Evolutionary conservation across 2,888 invertebrate species (phyloP), one percentile per base, ranked within the genome.

Genomic region (Gymnosoma rotundatum): DNA sequence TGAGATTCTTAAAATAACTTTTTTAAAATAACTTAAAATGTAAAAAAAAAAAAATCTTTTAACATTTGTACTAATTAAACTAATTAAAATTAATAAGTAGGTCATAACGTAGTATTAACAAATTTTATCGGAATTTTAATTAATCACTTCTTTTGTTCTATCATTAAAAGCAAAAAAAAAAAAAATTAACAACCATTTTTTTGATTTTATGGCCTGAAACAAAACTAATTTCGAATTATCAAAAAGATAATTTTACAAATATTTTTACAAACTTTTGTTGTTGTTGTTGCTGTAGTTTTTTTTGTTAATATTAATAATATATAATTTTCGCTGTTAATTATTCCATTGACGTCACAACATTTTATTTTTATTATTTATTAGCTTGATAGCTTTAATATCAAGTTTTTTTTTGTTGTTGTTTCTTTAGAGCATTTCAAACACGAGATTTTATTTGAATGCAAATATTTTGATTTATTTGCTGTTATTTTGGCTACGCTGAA

Each of bases 311-410:
- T 38, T 60, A 10, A n/a, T 80, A 80, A 63, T 61, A 50, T 58
- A 58, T 58, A 66, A 38, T 63, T 36, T 67, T 54, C 38, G 12
- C 61, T 18, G 69, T 73, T 84, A 80, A 84, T 84, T 80, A 84
- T 84, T 73, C 58, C 16, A 78, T 80, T 84, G 83, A 84, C 83
- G 83, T 84, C 83, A 84, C 21, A 69, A 50, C 14, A 76, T 50
- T 80, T 69, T 42, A 48, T 66, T 56, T 66, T 32, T 32, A 32
- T 32, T 32, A 32, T 32, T 32, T 32, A 72, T 52, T 50, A 50
- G 36, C 72, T 50, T 78, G 67, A 42, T 75, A 60, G 66, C 25
- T 63, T 83, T 58, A 21, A 32, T 66, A 70, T 72, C 21, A 64
- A 18, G 25, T 69, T 60, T 61, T 38, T 56, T 45, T 42, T 63